These are phyloP conservation scores for Neodontobutis hainanensis DNA, from an alignment of 2,113 vertebrate species.

Conservation along the genomic window DNA sequence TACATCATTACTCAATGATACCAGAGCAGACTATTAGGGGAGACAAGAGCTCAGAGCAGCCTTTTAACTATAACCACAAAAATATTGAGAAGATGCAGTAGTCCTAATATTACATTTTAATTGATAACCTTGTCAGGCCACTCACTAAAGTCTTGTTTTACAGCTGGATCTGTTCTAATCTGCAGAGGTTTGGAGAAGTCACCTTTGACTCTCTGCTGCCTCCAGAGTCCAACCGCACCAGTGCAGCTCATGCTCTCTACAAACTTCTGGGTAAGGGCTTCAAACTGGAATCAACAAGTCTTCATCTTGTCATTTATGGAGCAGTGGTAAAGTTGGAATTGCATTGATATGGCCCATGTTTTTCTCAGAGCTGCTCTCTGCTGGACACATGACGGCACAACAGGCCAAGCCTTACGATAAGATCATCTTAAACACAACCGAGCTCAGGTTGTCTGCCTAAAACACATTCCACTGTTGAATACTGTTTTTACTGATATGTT, in stretches of 20 bases:
- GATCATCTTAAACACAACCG: constrained; percentile 36
- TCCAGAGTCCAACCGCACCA: constrained; percentile 40
- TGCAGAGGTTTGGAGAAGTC: constrained; percentile 35
- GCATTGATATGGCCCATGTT: neutral
- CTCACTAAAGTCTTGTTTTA: neutral
- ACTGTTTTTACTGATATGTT: neutral
- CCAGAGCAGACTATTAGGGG: neutral
- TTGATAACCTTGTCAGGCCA: neutral
- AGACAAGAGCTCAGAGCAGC: no score
- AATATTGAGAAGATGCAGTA: neutral
- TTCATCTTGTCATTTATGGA: no score
- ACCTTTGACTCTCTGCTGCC: constrained; percentile 59
- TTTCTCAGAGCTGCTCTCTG: constrained; percentile 58
- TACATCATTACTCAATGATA: neutral
- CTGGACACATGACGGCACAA: constrained; percentile 21
- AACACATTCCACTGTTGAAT: neutral
- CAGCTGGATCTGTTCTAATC: constrained; percentile 47
- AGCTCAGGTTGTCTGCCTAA: constrained; percentile 1
- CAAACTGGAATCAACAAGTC: neutral
- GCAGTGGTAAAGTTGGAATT: no score
- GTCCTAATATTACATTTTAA: neutral
- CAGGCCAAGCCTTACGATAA: constrained; percentile 42
- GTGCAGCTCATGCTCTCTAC: constrained; percentile 39
- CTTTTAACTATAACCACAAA: neutral
- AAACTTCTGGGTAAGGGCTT: constrained; percentile 53